Base-by-base conservation (phyloP, 1,140 invertebrate genomes). In the Megalopta genalis region DNA sequence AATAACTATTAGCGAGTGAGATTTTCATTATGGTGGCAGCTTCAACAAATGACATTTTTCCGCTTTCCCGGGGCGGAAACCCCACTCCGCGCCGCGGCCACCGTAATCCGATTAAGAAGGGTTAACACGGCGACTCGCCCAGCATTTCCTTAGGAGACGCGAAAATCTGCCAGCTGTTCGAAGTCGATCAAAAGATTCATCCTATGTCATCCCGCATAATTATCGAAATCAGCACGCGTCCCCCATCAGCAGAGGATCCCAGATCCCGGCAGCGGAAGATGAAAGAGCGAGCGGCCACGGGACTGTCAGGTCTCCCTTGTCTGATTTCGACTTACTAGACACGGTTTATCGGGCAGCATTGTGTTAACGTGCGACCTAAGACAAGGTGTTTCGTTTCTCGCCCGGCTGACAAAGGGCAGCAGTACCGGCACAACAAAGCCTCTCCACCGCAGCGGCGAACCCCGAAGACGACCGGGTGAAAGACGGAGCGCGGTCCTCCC, bases 381-480 rank as follows among this genome's bases (percentile, higher is more conserved):
- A 86, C 84, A 86, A 86, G 84, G 52, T 82, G 83, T 85, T 84
- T 42, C 73, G 32, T 65, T 85, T 77, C 79, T 78, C 66, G 54
- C 62, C 65, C 8, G 21, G 37, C 84, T 64, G 72, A 79, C 82
- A 84, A 86, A 78, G 54, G 76, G 71, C 67, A 52, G 52, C 74
- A 32, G 32, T 32, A 49, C 21, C 74, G 74, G 66, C 57, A 73
- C 60, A 71, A 84, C 83, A 85, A 85, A 83, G 81, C 81, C 62
- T 57, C 39, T 18, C 63, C 42, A 12, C 71, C 71, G 77, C 69
- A 69, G 63, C 63, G 54, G 32, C 32, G 42, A n/a, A 57, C 68
- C 9, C 42, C 54, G 67, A 69, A 60, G 59, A 52, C 49, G 78
- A 78, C 68, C 62, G 59, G 70, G 65, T n/a, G 71, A 54, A 84